Percentiles rank a stretch among this genome's conserved stretches.
Evolutionary conservation across 2,113 vertebrate species (phyloP).

Genomic region (Leptocoma aspasia): DNA sequence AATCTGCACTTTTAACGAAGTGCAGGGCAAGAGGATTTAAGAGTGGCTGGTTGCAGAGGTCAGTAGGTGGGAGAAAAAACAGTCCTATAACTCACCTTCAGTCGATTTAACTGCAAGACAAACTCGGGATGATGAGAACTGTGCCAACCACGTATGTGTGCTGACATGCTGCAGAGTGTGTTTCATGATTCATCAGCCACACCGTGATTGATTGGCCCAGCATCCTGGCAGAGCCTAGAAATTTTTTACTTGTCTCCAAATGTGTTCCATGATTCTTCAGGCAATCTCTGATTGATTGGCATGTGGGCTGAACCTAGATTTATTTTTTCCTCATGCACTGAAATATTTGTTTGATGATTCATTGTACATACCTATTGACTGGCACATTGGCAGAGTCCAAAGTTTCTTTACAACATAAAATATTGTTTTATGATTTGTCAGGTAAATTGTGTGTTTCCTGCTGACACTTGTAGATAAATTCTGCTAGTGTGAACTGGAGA

Average conservation of each 20-base stretch:
- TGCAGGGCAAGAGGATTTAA: slow-evolving; percentile 29
- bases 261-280: slow-evolving; percentile 28
- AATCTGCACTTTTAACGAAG: slow-evolving; percentile 22
- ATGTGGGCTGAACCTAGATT: not conserved
- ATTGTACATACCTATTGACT: not conserved
- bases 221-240: slow-evolving; percentile 38
- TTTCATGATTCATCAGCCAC: slow-evolving; percentile 65
- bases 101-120: slow-evolving; percentile 59
- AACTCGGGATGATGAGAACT: slow-evolving; percentile 48
- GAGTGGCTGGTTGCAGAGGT: slow-evolving; percentile 40
- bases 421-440: slow-evolving; percentile 35
- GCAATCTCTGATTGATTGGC: slow-evolving; percentile 46
- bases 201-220: slow-evolving; percentile 54
- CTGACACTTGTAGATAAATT: not conserved
- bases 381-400: slow-evolving; percentile 14
- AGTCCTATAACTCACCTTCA: slow-evolving; percentile 42
- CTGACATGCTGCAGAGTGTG: slow-evolving; percentile 54
- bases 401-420: slow-evolving; percentile 35
- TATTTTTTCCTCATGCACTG: not conserved
- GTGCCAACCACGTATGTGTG: slow-evolving; percentile 40
- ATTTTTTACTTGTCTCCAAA: slow-evolving; percentile 25
- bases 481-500: not conserved
- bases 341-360: slow-evolving; percentile 43
- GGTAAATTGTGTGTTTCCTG: slow-evolving; percentile 26
- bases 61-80: slow-evolving; percentile 43